Base-by-base conservation (phyloP, 2,888 invertebrate species). In the Sabellastarte sp. region DNA sequence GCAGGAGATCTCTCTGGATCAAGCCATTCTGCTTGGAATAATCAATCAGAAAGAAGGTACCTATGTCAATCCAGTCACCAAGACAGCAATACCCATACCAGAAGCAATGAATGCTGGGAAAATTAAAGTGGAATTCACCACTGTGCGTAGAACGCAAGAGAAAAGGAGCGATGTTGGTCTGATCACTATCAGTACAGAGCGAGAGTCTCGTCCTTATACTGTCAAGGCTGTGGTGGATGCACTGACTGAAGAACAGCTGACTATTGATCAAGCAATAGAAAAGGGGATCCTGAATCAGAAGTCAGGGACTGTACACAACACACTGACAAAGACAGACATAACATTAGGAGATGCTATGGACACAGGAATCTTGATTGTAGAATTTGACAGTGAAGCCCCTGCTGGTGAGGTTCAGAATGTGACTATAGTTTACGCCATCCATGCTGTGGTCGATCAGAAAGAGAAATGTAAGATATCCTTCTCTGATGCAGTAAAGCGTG, bases 401-500 rank as follows among this genome's bases (percentile, higher is more conserved):
- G 67, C 58, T 1, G 55, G 32, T 0, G 30, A 26, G 1, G 24
- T 26, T 15, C 33, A 60, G 50, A 10, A 15, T 29, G 32, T 57
- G 10, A 74, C 77, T 3, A 82, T 79, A 66, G 79, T 80, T 1
- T 83, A 83, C 64, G 77, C 80, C 20, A 77, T 83, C 15, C 77
- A 78, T 60, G 77, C 75, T 3, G 80, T 83, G 2, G 74, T 80
- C 2, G 79, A 82, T 64, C 74, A 76, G 68, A 68, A 61, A 32
- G 64, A 56, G 15, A 76, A 76, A 63, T 51, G 66, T 2, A 76
- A 76, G 61, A 74, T 70, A 4, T 33, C 65, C 26, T 73, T 71
- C 67, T 50, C 64, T 0, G 68, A 73, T 33, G 73, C 73, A 24
- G 65, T 73, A 2, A 55, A 60, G n/a, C 30, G 31, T 4, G 80